Base-by-base conservation (phyloP, 2,888 invertebrate genomes). In the Hemistola chrysoprasaria region DNA sequence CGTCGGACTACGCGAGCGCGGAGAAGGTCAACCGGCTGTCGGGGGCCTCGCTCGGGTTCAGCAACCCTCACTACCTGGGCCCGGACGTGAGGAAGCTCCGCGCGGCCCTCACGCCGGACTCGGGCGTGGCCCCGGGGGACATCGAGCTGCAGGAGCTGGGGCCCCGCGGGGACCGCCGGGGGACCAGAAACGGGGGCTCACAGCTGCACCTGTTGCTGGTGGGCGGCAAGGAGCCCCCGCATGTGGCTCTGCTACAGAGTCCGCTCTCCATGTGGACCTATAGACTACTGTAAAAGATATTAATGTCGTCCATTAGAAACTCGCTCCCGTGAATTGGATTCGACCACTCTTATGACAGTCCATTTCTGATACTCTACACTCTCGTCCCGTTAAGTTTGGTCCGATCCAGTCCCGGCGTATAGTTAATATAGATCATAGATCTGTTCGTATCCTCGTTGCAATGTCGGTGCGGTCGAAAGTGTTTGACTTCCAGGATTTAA, bases 181-280 rank as follows among this genome's bases (percentile, higher is more conserved):
- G 11, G 16, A 50, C 48, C 8, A 36, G 52, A 90, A 7, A 87
- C 87, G 9, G 45, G 10, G 53, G 43, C 4, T 37, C 61, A 1
- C 68, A 64, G 47, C 62, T 84, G 48, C 73, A 70, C 40, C 30
- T 84, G 51, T 55, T 86, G 59, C 57, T 96, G 40, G 91, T 95
- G 44, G 96, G 96, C 0, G 96, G 96, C 0, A 92, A 93, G 59
- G 95, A 96, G 71, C 92, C 93, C 31, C 93, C 94, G 7, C 94
- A 95, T 58, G 92, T 93, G 1, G 94, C 95, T 8, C 91, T 93
- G 39, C 93, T 95, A 60, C 93, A 93, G 64, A 88, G 93, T 59
- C 95, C 95, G 6, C 90, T 95, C 22, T 94, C 95, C 6, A 90
- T 95, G 65, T 95, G 95, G 95, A 93, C 93, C 58, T 90, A 95